Base-by-base conservation (phyloP, 2,113 vertebrate genomes). In the Plestiodon gilberti region DNA sequence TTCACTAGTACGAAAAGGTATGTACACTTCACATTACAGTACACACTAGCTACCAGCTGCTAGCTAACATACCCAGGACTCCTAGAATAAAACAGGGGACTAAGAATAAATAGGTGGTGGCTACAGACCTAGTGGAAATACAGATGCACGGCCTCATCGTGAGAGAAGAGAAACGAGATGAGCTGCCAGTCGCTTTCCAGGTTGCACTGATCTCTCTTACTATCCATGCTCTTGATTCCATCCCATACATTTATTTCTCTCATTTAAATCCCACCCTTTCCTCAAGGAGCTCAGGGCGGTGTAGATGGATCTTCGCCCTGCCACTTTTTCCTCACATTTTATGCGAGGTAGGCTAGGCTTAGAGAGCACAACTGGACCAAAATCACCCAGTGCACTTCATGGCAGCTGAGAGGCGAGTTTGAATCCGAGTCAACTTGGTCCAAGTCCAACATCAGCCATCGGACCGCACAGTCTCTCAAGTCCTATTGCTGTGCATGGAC, bases 1-100 rank as follows among this genome's bases (percentile, higher is more conserved):
- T 93, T 83, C 95, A 96, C 96, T 91, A 89, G 91, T 96, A 92
- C 93, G 90, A 91, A 97, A 90, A 91, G 96, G 93, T 95, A 95
- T 96, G 96, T 96, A 96, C 95, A 96, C 91, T 96, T 96, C 96
- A 97, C 96, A 96, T 94, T 96, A 96, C 96, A 96, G 90, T 96
- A 96, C 92, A 85, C 95, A 95, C 95, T 78, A 95, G 96, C 95
- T 95, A 96, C 94, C 93, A 95, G 91, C 84, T 93, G 91, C 94
- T 96, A 96, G 95, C 94, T 96, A 97, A 96, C 30, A 78, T 10
- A 61, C 10, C 33, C 59, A 48, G 43, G 52, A 8, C 52, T 11
- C 3, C 13, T 59, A 59, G 55, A 20, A 33, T 18, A 78, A 35
- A 78, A 20, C 25, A 57, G 55, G 11, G 14, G 48, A n/a, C 52